A percentile compares a stretch with the other conserved stretches of the same genome.
Evolutionary conservation across 2,888 invertebrate genomes (phyloP).

Genomic region (Cephalotes varians): DNA sequence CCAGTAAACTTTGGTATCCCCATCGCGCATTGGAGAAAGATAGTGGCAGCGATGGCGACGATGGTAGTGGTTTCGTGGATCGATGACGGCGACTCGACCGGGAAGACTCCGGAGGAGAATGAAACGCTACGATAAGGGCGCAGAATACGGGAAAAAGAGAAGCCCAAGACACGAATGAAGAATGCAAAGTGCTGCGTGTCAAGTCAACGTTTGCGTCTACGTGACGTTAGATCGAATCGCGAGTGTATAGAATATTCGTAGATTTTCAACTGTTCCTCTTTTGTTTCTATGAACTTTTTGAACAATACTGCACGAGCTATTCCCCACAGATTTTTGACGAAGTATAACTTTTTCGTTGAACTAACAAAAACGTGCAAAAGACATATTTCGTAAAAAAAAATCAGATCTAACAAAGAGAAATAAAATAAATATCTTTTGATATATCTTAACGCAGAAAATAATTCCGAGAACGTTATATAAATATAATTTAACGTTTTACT

Average conservation of each 20-base stretch:
- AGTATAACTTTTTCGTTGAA: neutral
- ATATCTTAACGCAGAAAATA: neutral
- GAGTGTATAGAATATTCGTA: neutral
- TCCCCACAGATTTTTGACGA: neutral
- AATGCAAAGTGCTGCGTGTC: conserved; percentile 57
- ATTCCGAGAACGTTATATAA: neutral
- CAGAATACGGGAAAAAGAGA: conserved; percentile 30
- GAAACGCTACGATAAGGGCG: conserved; percentile 32
- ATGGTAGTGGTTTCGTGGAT: conserved; percentile 64
- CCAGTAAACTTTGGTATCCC: conserved; percentile 38
- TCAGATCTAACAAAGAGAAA: neutral
- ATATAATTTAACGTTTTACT: neutral
- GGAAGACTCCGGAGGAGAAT: conserved; percentile 48
- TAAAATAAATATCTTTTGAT: neutral
- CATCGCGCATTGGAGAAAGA: conserved; percentile 33
- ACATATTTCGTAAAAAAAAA: neutral
- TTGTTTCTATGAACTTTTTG: neutral
- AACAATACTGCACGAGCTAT: neutral
- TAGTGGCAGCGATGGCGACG: conserved; percentile 29
- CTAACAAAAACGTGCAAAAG: neutral
- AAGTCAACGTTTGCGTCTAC: conserved; percentile 33
- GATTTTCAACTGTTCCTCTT: neutral
- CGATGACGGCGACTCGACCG: conserved; percentile 63
- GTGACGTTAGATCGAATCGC: conserved; percentile 13
- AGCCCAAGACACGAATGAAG: conserved; percentile 44